phyloP scores from a whole-genome alignment of 2,888 invertebrate genomes.

The Mantis religiosa region DNA sequence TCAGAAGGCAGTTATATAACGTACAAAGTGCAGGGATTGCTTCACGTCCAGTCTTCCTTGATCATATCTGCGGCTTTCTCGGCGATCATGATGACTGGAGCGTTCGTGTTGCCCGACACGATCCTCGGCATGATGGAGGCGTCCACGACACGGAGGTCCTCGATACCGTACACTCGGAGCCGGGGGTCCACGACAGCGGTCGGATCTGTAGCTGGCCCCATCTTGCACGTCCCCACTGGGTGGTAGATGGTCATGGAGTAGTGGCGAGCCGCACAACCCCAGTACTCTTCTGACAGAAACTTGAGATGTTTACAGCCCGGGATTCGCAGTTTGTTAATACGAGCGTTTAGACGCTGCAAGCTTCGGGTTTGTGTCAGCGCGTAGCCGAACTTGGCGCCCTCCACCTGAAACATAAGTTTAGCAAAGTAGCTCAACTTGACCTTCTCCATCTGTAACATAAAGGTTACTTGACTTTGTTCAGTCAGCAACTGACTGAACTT shows the following conservation, averaged over 20 bases:
- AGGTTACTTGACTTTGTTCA: too few species aligned
- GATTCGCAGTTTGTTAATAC: constrained; percentile 59
- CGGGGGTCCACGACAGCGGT: constrained; percentile 61
- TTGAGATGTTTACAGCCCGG: constrained; percentile 61
- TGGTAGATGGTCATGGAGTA: constrained; percentile 79
- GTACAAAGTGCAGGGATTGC: neutral
- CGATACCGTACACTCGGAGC: constrained; percentile 63
- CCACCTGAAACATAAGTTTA: constrained; percentile 52
- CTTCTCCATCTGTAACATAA: too few species aligned
- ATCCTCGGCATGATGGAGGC: constrained; percentile 80
- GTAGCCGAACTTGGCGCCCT: constrained; percentile 68
- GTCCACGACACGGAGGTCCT: constrained; percentile 69
- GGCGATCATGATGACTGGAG: constrained; percentile 78
- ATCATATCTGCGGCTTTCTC: constrained; percentile 81
- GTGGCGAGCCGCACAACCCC: constrained; percentile 67
- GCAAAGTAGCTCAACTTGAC: too few species aligned
- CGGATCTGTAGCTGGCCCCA: constrained; percentile 56
- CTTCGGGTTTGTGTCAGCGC: constrained; percentile 56
- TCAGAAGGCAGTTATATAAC: neutral
- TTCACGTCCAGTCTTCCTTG: constrained; percentile 61
- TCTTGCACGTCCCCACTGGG: constrained; percentile 72
- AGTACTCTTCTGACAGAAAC: constrained; percentile 68
- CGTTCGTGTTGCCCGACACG: constrained; percentile 75
- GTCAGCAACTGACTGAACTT: too few species aligned
- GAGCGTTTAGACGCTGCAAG: constrained; percentile 57